Conservation (phyloP, 2,888 invertebrate genomes). For the Drosophila antonietae region DNA sequence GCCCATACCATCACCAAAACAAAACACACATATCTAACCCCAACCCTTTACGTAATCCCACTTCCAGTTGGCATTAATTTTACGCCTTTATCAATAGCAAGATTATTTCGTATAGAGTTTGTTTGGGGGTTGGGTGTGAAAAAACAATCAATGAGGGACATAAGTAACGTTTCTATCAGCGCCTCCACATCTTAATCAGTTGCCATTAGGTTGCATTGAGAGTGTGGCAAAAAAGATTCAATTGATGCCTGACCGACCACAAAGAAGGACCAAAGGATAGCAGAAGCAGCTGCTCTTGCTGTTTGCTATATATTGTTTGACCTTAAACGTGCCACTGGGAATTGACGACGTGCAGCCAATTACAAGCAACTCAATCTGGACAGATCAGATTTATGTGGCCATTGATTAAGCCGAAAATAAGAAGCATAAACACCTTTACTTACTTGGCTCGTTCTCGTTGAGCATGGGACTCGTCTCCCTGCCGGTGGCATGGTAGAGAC, state of each 20-base stretch:
- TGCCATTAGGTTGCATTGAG: conserved; percentile 63
- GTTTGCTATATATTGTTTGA: conserved; percentile 11
- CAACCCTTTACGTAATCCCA: background rate
- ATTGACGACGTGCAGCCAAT: conserved; percentile 67
- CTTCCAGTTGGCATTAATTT: conserved; percentile 31
- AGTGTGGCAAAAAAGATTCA: conserved; percentile 59
- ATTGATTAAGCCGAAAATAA: conserved; percentile 43
- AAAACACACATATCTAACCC: background rate
- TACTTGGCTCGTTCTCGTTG: conserved; percentile 85
- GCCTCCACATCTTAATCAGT: conserved; percentile 73
- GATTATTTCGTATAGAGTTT: conserved; percentile 13
- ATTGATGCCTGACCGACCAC: conserved; percentile 70
- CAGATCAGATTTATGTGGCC: conserved; percentile 64
- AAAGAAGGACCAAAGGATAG: conserved; percentile 38
- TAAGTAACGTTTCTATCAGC: conserved; percentile 71
- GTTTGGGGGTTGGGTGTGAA: conserved; percentile 17
- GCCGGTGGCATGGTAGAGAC: conserved; percentile 87
- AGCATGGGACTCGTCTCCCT: conserved; percentile 86
- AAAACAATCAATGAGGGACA: conserved; percentile 73
- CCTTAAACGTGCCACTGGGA: conserved; percentile 72
- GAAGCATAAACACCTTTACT: conserved; percentile 52
- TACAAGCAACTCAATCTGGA: conserved; percentile 70
- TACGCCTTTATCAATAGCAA: conserved; percentile 34
- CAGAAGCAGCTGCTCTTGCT: background rate
- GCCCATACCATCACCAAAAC: background rate